Evolutionary conservation across 2,888 invertebrate species (phyloP).

Genomic region (Cyaniris semiargus): DNA sequence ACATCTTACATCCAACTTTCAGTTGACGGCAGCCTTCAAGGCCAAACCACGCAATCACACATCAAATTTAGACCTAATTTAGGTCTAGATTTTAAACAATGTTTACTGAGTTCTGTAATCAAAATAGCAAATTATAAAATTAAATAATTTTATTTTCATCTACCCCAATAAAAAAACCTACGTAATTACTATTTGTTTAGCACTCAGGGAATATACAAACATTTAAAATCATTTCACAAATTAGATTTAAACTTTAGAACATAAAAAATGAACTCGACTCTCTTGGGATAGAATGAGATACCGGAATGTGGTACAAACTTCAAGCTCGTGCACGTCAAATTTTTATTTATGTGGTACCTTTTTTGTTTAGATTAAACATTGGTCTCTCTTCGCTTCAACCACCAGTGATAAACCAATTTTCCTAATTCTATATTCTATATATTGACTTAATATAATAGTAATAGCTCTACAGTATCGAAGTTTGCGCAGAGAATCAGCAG

Average conservation of each 20-base stretch:
- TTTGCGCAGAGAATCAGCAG: too few relatives aligned
- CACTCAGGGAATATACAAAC: background rate
- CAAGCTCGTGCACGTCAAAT: background rate
- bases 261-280: background rate
- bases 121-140: background rate
- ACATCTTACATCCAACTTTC: background rate
- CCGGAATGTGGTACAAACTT: background rate
- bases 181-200: background rate
- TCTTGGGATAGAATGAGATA: background rate
- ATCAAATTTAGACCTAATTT: too few relatives aligned
- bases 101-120: too few relatives aligned
- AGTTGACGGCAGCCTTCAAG: background rate
- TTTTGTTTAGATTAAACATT: background rate
- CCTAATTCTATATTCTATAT: too few relatives aligned
- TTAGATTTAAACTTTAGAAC: constrained; percentile 2
- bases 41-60: background rate
- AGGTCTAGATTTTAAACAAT: too few relatives aligned
- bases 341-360: background rate
- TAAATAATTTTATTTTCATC: background rate
- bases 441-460: too few relatives aligned
- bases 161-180: background rate
- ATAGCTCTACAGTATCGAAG: too few relatives aligned
- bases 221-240: constrained; percentile 4
- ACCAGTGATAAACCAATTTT: background rate
- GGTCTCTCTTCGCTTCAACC: background rate